Evolutionary conservation across 2,888 invertebrate genomes (phyloP), one percentile per base, ranked within the genome.

Genomic region (Drosophila nr. perissopoda): DNA sequence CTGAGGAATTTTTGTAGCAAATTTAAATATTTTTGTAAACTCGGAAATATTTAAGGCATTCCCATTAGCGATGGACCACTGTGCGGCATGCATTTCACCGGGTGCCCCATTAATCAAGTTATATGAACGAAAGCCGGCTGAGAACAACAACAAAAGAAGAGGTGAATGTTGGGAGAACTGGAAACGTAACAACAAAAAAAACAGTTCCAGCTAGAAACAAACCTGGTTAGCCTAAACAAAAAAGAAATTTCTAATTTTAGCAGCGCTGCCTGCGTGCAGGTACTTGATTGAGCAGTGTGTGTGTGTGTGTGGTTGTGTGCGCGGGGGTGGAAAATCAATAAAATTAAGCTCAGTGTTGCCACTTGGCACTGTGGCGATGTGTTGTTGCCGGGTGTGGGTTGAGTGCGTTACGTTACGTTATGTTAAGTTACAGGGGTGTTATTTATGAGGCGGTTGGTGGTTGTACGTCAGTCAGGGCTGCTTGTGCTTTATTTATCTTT

Each of bases 311-410:
- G 21, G 21, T 21, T 21, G 21, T 1, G 21, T 53, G 34, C 49
- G 52, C 31, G 81, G 65, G 70, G 68, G 79, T 76, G 79, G 73
- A 89, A 89, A 88, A 88, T 88, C 88, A 79, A 88, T 88, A 89
- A 73, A 74, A 76, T 76, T 79, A 86, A 83, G 86, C 81, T 81
- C 78, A 74, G 89, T 82, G 84, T 62, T 79, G 82, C 84, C 82
- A 83, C 75, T 78, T 81, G 58, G 73, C 54, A 74, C 53, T 79
- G 48, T 53, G 36, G 25, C 21, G 38, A 33, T 57, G 57, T 40
- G 29, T 33, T 42, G 60, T 13, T 16, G 27, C 5, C 40, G 42
- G 29, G n/a, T 58, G 52, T 42, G 57, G 62, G 59, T 56, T 65
- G 70, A 54, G 58, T 66, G 57, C 59, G 61, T 65, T 74, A 62